Evolutionary conservation across 2,888 invertebrate species (phyloP).

Genomic region (Cerceris rybyensis): DNA sequence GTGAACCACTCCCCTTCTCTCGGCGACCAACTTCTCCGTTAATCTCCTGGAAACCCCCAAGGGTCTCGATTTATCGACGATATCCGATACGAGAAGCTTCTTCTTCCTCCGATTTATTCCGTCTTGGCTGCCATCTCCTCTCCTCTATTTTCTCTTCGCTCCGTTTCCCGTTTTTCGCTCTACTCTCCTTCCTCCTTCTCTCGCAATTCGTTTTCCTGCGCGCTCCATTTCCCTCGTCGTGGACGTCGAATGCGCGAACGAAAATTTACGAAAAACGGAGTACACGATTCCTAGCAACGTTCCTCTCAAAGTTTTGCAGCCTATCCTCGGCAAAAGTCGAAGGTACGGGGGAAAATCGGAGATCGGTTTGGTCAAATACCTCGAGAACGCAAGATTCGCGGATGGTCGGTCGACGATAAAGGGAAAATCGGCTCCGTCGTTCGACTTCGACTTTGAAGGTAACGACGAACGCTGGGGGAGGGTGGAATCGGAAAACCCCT

Average conservation of each 20-base stretch:
- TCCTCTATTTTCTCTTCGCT: neutral
- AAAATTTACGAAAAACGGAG: too few relatives aligned
- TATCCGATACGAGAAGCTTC: constrained; percentile 63
- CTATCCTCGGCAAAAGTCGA: too few relatives aligned
- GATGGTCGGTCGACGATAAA: constrained; percentile 26
- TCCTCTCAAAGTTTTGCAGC: too few relatives aligned
- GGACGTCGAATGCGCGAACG: neutral
- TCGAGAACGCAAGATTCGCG: too few relatives aligned
- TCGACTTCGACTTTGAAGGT: neutral
- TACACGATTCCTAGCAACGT: too few relatives aligned
- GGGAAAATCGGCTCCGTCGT: constrained; percentile 33
- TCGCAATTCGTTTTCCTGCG: neutral
- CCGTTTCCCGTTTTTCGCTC: constrained; percentile 19
- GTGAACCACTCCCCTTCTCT: constrained; percentile 60
- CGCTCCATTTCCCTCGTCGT: neutral
- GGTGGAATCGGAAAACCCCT: constrained; percentile 32
- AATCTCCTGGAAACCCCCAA: constrained; percentile 71
- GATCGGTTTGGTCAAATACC: too few relatives aligned
- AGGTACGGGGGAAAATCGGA: too few relatives aligned
- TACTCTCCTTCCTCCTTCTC: constrained; percentile 15
- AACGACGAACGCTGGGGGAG: neutral
- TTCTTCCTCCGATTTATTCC: constrained; percentile 60
- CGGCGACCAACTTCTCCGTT: constrained; percentile 73
- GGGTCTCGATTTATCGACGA: constrained; percentile 68
- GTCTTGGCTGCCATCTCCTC: neutral